phyloP scores from a whole-genome alignment of 1,140 invertebrate species.

The Drosophila teissieri region DNA sequence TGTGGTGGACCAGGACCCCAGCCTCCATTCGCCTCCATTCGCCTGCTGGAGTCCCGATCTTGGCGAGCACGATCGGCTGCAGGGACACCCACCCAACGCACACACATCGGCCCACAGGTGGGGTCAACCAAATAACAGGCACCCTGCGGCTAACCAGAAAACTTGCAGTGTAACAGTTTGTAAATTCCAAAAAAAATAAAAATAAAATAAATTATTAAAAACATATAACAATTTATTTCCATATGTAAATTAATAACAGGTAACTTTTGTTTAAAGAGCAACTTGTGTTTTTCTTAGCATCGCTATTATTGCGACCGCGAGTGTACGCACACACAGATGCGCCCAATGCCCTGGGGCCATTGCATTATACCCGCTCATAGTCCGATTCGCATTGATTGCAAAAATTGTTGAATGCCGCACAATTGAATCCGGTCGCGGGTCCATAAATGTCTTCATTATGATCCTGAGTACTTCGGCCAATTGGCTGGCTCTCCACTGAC shows the following conservation, averaged over 20 bases:
- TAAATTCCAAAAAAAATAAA: too few species aligned
- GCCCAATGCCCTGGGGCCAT: constrained; percentile 26
- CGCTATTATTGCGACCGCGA: background rate
- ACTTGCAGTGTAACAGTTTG: background rate
- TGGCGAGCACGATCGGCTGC: constrained; percentile 46
- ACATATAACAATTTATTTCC: too few species aligned
- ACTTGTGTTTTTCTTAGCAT: too few species aligned
- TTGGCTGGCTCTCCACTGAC: constrained; percentile 42
- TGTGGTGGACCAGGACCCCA: too few species aligned
- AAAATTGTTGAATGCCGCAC: constrained; percentile 66
- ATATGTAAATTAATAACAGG: too few species aligned
- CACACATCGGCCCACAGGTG: constrained; percentile 22
- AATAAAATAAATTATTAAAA: too few species aligned
- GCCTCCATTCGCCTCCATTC: too few species aligned
- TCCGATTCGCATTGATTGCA: constrained; percentile 41
- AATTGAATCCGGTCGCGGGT: constrained; percentile 59
- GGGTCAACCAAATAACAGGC: constrained; percentile 4
- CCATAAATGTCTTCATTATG: constrained; percentile 79
- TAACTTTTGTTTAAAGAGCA: too few species aligned
- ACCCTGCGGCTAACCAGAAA: background rate
- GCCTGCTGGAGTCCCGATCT: background rate
- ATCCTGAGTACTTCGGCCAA: constrained; percentile 63
- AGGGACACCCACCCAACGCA: constrained; percentile 70
- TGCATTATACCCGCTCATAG: constrained; percentile 52
- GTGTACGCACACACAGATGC: constrained; percentile 9